phyloP scores from a whole-genome alignment of 1,140 invertebrate genomes.

The Drosophila sp. region DNA sequence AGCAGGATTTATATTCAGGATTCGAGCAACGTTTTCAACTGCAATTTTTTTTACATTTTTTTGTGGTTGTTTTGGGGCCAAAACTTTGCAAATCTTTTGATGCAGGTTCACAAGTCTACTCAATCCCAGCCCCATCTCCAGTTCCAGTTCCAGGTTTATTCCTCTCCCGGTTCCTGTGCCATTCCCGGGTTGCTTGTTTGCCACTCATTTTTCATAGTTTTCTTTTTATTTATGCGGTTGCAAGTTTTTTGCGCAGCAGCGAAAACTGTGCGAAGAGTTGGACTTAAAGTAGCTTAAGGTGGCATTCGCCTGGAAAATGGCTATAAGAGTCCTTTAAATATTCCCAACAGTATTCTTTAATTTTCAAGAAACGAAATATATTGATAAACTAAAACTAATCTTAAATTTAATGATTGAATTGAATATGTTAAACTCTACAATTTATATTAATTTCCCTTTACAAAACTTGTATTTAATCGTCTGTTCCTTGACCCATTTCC shows the following conservation, averaged over 20 bases:
- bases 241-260: conserved; percentile 28
- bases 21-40: conserved; percentile 34
- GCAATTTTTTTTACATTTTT: conserved; percentile 26
- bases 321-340: conserved; percentile 10
- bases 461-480: conserved; percentile 18
- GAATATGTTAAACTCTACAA: too few relatives aligned
- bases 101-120: conserved; percentile 39
- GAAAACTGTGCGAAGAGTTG: conserved; percentile 60
- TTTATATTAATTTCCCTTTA: too few relatives aligned
- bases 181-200: conserved; percentile 33
- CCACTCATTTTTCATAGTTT: conserved; percentile 64
- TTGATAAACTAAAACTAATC: too few relatives aligned
- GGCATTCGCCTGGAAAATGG: conserved; percentile 49
- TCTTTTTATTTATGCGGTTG: conserved; percentile 14
- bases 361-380: too few relatives aligned
- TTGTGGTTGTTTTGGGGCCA: conserved; percentile 10
- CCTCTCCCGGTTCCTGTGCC: not conserved
- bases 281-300: conserved; percentile 39
- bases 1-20: conserved; percentile 34
- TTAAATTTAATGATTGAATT: too few relatives aligned
- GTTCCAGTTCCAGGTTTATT: not conserved
- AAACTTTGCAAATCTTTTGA: conserved; percentile 54
- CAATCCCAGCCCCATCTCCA: not conserved
- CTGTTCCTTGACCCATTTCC: conserved; percentile 19
- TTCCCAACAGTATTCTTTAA: conserved; percentile 16